Evolutionary conservation across 2,888 invertebrate species (phyloP).

Genomic region (Subacronicta megacephala): DNA sequence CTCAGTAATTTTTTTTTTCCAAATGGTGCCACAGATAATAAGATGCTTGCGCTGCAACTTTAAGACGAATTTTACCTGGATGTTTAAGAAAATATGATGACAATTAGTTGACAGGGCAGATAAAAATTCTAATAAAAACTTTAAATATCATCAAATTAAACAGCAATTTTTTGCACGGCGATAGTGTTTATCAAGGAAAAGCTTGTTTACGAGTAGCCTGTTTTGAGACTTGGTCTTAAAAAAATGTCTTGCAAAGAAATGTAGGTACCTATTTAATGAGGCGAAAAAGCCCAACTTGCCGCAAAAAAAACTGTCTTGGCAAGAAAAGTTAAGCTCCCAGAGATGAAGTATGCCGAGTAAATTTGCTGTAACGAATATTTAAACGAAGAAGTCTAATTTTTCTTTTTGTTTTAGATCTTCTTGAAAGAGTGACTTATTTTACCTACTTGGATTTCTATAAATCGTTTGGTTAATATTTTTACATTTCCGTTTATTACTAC

Average conservation of each 20-base stretch:
- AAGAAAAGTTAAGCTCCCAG: constrained; percentile 55
- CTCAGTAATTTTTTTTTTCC: no score
- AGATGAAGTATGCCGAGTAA: constrained; percentile 55
- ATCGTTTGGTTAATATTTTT: constrained; percentile 11
- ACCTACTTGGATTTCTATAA: constrained; percentile 4
- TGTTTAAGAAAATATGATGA: no score
- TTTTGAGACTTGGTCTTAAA: constrained; percentile 24
- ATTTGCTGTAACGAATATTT: constrained; percentile 59
- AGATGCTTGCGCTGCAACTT: no score
- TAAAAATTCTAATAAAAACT: no score
- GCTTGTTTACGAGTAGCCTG: constrained; percentile 6
- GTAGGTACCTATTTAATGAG: constrained; percentile 57
- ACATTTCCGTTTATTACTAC: neutral
- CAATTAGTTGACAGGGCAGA: no score
- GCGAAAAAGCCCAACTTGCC: constrained; percentile 49
- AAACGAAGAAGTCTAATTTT: constrained; percentile 28
- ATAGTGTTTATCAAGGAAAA: constrained; percentile 4
- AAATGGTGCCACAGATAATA: no score
- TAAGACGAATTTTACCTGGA: no score
- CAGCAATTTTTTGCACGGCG: neutral
- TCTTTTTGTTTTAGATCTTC: constrained; percentile 20
- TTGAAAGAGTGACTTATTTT: constrained; percentile 15
- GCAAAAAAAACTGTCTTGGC: constrained; percentile 52
- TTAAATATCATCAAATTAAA: neutral
- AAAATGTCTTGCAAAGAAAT: constrained; percentile 30